A percentile compares a stretch with the other conserved stretches of the same genome.
phyloP scores from a whole-genome alignment of 1,140 invertebrate species.

The Listronotus oregonensis region DNA sequence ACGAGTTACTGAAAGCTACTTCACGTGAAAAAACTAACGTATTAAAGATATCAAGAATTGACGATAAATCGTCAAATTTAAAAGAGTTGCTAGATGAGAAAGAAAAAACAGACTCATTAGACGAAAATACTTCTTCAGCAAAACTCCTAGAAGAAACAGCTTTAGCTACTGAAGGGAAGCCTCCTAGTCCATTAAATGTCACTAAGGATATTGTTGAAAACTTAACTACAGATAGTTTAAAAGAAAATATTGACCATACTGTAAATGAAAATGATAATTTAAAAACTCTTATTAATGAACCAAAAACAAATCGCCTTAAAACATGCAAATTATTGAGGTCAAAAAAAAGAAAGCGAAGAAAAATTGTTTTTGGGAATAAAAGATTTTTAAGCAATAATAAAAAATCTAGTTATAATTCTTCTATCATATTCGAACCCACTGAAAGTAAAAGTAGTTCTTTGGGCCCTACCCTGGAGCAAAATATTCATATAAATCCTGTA shows the following conservation, averaged over 20 bases:
- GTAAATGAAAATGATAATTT: background rate
- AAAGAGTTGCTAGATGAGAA: background rate
- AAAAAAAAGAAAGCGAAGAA: background rate
- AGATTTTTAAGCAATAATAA: too few relatives aligned
- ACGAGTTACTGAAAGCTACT: slow-evolving; percentile 6
- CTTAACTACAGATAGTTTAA: slow-evolving; percentile 24
- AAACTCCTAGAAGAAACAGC: background rate
- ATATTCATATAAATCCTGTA: too few relatives aligned
- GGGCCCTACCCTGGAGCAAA: too few relatives aligned
- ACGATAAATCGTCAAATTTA: background rate
- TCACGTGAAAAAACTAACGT: background rate
- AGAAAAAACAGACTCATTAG: background rate
- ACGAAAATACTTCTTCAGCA: background rate
- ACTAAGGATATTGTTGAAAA: slow-evolving; percentile 8
- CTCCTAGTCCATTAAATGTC: background rate
- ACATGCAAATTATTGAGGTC: background rate
- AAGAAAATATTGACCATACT: slow-evolving; percentile 22
- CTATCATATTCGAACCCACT: too few relatives aligned
- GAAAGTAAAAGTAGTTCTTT: too few relatives aligned
- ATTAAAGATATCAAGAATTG: background rate
- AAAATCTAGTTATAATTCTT: too few relatives aligned
- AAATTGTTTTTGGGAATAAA: too few relatives aligned
- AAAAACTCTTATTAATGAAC: background rate
- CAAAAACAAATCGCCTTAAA: background rate
- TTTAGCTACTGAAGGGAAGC: background rate